These are phyloP conservation scores for Lysandra coridon DNA, from an alignment of 2,888 invertebrate genomes.

Conservation along the genomic window DNA sequence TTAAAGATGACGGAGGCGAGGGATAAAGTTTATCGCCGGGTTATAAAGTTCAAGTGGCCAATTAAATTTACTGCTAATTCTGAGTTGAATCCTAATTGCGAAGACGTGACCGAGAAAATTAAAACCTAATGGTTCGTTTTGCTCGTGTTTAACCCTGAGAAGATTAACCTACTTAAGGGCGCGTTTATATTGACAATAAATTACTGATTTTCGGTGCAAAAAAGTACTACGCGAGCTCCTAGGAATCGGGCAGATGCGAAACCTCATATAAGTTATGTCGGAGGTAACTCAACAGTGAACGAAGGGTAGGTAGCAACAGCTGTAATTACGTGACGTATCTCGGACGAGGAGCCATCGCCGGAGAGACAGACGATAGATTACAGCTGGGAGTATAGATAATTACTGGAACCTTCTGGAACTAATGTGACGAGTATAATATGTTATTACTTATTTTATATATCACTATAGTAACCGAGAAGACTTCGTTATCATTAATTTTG, in stretches of 20 bases:
- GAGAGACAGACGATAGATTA: not conserved
- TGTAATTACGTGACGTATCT: not conserved
- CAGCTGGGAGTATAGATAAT: not conserved
- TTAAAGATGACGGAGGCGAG: constrained; percentile 46
- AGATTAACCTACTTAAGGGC: constrained; percentile 1
- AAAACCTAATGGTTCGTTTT: not conserved
- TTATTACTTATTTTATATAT: not conserved
- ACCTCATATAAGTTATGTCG: not conserved
- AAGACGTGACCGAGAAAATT: constrained; percentile 32
- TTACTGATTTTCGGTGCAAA: no score
- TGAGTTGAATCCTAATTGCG: constrained; percentile 42
- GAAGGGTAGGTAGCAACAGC: not conserved
- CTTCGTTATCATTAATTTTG: no score
- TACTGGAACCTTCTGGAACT: not conserved
- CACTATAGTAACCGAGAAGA: no score
- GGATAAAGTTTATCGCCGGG: constrained; percentile 53
- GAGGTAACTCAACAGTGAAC: not conserved
- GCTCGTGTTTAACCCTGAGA: not conserved
- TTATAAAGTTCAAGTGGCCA: constrained; percentile 56
- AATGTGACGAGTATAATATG: not conserved
- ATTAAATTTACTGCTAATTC: constrained; percentile 53
- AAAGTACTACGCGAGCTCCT: no score
- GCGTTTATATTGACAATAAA: no score
- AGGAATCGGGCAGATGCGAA: no score
- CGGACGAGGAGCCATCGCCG: not conserved